These are phyloP conservation scores for Terrapene triunguis DNA, from an alignment of 2,113 vertebrate genomes.

Conservation along the genomic window DNA sequence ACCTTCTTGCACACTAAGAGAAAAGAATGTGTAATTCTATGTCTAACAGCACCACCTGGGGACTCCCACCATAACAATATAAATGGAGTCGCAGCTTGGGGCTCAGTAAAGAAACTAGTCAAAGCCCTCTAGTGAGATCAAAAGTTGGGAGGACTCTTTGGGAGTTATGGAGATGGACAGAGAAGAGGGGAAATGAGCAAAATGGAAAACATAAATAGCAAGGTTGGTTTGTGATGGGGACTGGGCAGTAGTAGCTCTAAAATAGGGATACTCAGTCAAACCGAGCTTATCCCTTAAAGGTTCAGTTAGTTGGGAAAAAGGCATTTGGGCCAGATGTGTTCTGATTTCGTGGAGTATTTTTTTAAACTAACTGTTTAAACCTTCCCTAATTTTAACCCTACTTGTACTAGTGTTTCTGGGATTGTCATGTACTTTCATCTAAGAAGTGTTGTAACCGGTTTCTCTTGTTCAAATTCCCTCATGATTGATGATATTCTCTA, in stretches of 20 bases:
- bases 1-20: background rate
- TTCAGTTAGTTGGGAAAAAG: background rate
- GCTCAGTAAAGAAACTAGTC: background rate
- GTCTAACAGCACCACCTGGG: background rate
- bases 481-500: background rate
- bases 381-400: background rate
- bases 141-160: background rate
- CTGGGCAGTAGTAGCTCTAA: background rate
- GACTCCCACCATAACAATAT: background rate
- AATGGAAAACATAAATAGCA: background rate
- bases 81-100: background rate
- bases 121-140: background rate
- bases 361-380: background rate
- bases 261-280: background rate
- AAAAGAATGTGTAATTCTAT: background rate
- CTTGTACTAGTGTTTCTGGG: background rate
- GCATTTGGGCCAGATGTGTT: background rate
- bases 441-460: background rate
- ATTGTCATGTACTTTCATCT: background rate
- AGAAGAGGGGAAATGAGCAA: background rate
- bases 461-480: fast-evolving
- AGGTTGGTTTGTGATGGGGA: background rate
- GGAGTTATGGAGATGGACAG: background rate
- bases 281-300: background rate
- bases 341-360: background rate